Percentiles rank a stretch among this genome's conserved stretches.
Conservation (phyloP, 2,113 vertebrate genomes). For the Thinocorus orbignyianus region DNA sequence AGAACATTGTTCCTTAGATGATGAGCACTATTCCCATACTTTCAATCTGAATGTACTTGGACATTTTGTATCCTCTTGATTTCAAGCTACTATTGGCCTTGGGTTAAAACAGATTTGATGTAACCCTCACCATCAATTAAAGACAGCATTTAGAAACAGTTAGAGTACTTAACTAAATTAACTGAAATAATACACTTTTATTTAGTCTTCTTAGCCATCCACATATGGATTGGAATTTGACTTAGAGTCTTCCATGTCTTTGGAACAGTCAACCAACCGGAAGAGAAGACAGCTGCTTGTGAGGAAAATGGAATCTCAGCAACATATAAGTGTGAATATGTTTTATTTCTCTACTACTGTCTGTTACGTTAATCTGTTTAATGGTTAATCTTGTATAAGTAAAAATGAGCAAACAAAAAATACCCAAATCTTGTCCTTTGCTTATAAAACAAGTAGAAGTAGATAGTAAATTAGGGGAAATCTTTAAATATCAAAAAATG, state of each 20-base stretch:
- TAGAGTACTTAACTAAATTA: neutral
- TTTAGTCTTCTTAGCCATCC: neutral
- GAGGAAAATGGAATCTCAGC: neutral
- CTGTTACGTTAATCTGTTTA: neutral
- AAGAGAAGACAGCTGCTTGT: neutral
- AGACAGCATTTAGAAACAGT: neutral
- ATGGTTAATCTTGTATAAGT: neutral
- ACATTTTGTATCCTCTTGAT: neutral
- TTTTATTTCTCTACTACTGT: neutral
- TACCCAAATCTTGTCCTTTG: neutral
- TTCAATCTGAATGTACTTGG: neutral
- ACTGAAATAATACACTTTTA: neutral
- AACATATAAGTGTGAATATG: neutral
- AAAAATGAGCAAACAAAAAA: neutral
- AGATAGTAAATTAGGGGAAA: neutral
- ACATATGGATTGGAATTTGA: neutral
- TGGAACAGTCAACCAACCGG: neutral
- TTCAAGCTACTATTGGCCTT: neutral
- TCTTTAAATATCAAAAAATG: neutral
- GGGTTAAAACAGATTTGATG: neutral
- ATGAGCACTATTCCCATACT: neutral
- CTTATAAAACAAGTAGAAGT: neutral
- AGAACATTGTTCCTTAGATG: neutral
- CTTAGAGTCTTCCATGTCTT: neutral
- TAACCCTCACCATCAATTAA: neutral